Percentiles rank a stretch among this genome's conserved stretches.
Conservation (phyloP, 2,888 invertebrate genomes). For the Leptogaster cylindrica region DNA sequence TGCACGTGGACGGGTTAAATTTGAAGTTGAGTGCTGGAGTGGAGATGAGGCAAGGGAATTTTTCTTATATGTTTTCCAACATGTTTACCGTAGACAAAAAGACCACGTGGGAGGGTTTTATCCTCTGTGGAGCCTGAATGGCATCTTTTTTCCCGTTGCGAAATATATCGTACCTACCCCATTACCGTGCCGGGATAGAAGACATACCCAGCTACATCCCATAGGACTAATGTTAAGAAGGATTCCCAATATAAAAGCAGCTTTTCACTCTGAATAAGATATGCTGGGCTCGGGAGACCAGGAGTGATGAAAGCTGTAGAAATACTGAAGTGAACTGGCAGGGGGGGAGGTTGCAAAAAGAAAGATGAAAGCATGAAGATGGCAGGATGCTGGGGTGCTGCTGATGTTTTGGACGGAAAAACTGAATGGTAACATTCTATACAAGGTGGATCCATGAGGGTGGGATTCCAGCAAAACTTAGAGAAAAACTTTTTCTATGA, state of each 20-base stretch:
- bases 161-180: not conserved
- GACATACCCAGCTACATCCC: slow-evolving; percentile 1
- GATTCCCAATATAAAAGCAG: slow-evolving; percentile 18
- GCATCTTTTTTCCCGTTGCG: not conserved
- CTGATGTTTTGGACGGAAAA: not conserved
- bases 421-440: not conserved
- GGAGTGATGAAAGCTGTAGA: not conserved
- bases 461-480: not conserved
- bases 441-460: not conserved
- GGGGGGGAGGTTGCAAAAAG: not conserved
- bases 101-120: not conserved
- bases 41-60: no score
- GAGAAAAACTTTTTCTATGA: not conserved
- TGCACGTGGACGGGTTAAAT: no score
- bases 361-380: not conserved
- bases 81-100: slow-evolving; percentile 1
- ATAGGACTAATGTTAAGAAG: slow-evolving; percentile 8
- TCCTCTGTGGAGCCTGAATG: not conserved
- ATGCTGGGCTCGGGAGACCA: not conserved
- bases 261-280: slow-evolving; percentile 20
- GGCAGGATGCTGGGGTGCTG: not conserved
- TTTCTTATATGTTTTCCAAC: not conserved
- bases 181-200: not conserved
- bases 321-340: not conserved
- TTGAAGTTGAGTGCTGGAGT: no score